These are phyloP conservation scores for Xanthorhoe spadicearia DNA, from an alignment of 2,888 invertebrate species.

Conservation along the genomic window DNA sequence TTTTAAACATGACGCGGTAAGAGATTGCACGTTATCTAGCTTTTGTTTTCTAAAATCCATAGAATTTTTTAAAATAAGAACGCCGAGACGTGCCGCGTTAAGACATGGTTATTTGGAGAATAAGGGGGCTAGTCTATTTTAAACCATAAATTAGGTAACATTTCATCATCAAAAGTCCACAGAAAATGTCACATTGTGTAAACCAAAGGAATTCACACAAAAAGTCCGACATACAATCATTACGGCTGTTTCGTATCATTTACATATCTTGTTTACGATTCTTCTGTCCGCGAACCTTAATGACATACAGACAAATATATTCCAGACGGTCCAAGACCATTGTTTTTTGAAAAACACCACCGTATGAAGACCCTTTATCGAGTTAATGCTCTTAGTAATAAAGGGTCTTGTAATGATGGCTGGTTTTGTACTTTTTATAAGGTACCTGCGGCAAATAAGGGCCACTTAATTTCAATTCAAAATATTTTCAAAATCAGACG, in stretches of 20 bases:
- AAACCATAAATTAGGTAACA: neutral
- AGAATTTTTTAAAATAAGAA: no score
- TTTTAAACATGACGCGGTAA: no score
- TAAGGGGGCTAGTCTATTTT: no score
- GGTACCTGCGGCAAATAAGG: no score
- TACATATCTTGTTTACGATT: slow-evolving; percentile 77
- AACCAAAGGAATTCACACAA: slow-evolving; percentile 41
- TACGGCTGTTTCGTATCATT: slow-evolving; percentile 61
- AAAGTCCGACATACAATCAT: slow-evolving; percentile 53
- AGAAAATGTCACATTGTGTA: slow-evolving; percentile 5
- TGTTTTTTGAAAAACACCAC: slow-evolving; percentile 60
- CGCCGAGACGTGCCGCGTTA: no score
- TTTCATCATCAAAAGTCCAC: neutral
- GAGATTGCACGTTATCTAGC: no score
- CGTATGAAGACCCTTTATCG: slow-evolving; percentile 44
- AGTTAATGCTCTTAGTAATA: neutral
- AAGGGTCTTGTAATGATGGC: slow-evolving; percentile 55
- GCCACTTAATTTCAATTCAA: no score
- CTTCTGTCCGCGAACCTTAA: slow-evolving; percentile 70
- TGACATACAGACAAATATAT: slow-evolving; percentile 76
- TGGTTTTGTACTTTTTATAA: slow-evolving; percentile 67
- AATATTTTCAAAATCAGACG: no score
- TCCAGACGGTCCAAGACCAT: slow-evolving; percentile 58
- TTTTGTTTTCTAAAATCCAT: no score
- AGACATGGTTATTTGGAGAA: no score